A percentile compares a stretch with the other conserved stretches of the same genome.
Evolutionary conservation across 1,140 invertebrate species (phyloP).

Genomic region (Acromyrmex heyeri): DNA sequence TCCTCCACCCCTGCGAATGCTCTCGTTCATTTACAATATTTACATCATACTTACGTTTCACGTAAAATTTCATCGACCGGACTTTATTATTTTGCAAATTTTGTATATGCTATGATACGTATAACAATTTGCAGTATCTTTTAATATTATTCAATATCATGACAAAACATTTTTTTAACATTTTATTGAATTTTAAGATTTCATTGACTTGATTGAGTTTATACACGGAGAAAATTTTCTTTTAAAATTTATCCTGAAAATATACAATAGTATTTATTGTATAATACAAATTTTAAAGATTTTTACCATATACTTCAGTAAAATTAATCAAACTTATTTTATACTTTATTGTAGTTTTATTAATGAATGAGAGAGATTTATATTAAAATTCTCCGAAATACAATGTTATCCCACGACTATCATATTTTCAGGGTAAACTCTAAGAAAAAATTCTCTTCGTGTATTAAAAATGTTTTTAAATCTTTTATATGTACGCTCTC

Average conservation of each 20-base stretch:
- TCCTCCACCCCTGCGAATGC: conserved; percentile 29
- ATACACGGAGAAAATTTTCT: too few relatives aligned
- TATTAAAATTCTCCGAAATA: too few relatives aligned
- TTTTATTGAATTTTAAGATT: background rate
- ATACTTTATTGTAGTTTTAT: too few relatives aligned
- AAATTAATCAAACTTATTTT: too few relatives aligned
- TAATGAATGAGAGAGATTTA: too few relatives aligned
- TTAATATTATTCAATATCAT: background rate
- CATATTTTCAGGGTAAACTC: too few relatives aligned
- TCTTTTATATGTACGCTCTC: background rate
- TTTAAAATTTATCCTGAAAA: too few relatives aligned
- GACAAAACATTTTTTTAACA: conserved; percentile 1
- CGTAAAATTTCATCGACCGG: background rate
- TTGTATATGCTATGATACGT: background rate
- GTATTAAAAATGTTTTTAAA: background rate
- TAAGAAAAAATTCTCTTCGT: too few relatives aligned
- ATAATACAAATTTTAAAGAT: too few relatives aligned
- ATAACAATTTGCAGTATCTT: background rate
- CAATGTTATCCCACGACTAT: too few relatives aligned
- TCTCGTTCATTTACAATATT: conserved; percentile 16
- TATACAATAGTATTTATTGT: too few relatives aligned
- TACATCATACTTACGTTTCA: background rate
- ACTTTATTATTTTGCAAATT: background rate
- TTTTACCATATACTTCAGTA: too few relatives aligned
- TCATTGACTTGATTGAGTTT: background rate